These are phyloP conservation scores for Sebastes hubbsi DNA, from an alignment of 2,797 vertebrate species.

Conservation along the genomic window DNA sequence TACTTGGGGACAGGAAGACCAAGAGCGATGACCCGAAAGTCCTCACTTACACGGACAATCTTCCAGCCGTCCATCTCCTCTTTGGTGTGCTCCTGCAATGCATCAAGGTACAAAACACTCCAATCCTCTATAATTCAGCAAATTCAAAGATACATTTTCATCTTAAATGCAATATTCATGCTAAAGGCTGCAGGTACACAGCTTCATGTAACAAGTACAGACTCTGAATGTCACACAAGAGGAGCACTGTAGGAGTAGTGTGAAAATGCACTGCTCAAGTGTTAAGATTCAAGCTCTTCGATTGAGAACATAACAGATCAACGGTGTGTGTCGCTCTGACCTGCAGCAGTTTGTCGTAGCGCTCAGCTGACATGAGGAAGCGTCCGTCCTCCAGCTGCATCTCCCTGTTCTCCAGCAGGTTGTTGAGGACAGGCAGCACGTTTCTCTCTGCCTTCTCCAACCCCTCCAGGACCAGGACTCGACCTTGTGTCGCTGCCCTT, in stretches of 20 bases:
- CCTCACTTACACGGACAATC: constrained; percentile 95
- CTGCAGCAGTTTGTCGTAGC: constrained; percentile 94
- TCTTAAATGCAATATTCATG: not conserved
- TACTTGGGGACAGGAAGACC: constrained; percentile 96
- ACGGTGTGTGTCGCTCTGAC: constrained; percentile 66
- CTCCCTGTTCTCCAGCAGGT: constrained; percentile 96
- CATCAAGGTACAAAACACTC: not conserved
- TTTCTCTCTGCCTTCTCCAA: constrained; percentile 97
- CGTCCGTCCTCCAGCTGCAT: constrained; percentile 99
- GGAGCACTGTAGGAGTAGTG: constrained; percentile 13
- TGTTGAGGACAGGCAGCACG: constrained; percentile 95
- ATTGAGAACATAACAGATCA: not conserved
- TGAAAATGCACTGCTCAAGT: constrained; percentile 7
- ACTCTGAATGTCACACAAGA: not conserved
- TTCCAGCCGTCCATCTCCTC: constrained; percentile 93
- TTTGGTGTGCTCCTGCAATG: constrained; percentile 89
- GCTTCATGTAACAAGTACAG: not conserved
- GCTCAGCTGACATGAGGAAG: constrained; percentile 94
- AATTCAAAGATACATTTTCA: not conserved
- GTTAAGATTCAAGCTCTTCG: constrained; percentile 1
- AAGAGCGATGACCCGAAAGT: constrained; percentile 96
- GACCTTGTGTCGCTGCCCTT: constrained; percentile 92
- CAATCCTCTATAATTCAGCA: no score
- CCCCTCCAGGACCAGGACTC: constrained; percentile 94
- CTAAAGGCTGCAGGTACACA: not conserved